Evolutionary conservation across 1,140 invertebrate genomes (phyloP), one percentile per base, ranked within the genome.

Genomic region (Micrasema minimum): DNA sequence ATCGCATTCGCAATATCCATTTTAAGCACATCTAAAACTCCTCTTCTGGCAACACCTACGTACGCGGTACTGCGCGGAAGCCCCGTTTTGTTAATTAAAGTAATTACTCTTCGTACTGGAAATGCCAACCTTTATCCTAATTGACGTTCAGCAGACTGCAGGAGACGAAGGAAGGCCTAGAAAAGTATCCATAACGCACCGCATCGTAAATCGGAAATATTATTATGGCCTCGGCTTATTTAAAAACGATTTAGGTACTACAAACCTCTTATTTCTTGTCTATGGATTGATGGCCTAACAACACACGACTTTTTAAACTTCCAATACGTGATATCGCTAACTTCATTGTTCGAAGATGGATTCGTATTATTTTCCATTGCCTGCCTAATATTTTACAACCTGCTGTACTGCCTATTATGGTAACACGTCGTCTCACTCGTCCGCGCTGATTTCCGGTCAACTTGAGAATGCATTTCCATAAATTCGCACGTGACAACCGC

Each of bases 1-100:
- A 72, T 72, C 70, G 70, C 70, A 72, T 72, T 72, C 70, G 53
- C 64, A 72, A 67, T 67, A 72, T 72, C 70, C 70, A 72, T 67
- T 72, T 72, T 72, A 72, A 72, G 64, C 70, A 67, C 64, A 72
- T 72, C 70, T 67, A 72, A 72, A 72, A 59, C 70, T 66, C 70
- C 53, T 62, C 67, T 55, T 43, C 35, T 16, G 38, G 59, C 20
- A 62, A 46, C 59, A 62, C 65, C 46, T 55, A 43, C 62, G 43
- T 55, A 43, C 62, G 43, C 67, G 37, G 46, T 41, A n/a, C 43
- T 11, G 16, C 46, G 68, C 46, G 69, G 69, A 45, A 61, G 51
- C 46, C 69, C 69, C 69, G 37, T 71, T 71, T 71, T 71, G 69
- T 71, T 71, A 71, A 71, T 71, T 71, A 71, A 71, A 71, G 69